Evolutionary conservation across 2,888 invertebrate species (phyloP).

Genomic region (Sicus ferrugineus): DNA sequence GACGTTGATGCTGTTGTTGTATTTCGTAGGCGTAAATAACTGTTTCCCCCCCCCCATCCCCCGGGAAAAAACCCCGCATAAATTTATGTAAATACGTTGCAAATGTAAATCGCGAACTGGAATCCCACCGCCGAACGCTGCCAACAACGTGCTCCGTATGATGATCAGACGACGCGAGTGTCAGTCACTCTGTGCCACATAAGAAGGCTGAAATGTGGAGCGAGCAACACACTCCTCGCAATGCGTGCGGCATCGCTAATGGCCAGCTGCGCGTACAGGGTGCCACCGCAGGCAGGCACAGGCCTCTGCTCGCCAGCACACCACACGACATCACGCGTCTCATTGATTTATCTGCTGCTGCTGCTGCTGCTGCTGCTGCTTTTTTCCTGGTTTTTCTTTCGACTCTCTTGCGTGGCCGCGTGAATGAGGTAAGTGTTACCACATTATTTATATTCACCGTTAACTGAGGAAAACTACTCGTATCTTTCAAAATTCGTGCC

Average conservation of each 20-base stretch:
- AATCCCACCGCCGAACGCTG: not conserved
- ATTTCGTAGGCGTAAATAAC: not conserved
- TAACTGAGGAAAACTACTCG: not conserved
- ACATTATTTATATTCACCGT: not conserved
- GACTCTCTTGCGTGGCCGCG: not conserved
- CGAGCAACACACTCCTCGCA: no score
- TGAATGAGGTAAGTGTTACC: not conserved
- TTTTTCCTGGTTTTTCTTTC: not conserved
- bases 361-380: no score
- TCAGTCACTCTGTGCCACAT: conserved; percentile 5
- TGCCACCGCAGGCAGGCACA: not conserved
- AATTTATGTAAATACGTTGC: not conserved
- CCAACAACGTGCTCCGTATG: not conserved
- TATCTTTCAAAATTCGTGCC: not conserved
- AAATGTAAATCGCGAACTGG: conserved; percentile 1
- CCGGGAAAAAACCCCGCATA: not conserved
- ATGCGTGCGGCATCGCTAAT: conserved; percentile 12
- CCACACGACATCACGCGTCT: not conserved
- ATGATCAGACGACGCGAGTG: not conserved
- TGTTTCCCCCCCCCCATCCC: not conserved
- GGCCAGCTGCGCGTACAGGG: not conserved
- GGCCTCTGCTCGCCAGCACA: not conserved
- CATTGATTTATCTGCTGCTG: not conserved
- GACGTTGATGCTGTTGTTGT: no score
- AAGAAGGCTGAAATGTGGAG: conserved; percentile 20